Conservation (phyloP, 1,140 invertebrate genomes). For the Caenorhabditis remanei region DNA sequence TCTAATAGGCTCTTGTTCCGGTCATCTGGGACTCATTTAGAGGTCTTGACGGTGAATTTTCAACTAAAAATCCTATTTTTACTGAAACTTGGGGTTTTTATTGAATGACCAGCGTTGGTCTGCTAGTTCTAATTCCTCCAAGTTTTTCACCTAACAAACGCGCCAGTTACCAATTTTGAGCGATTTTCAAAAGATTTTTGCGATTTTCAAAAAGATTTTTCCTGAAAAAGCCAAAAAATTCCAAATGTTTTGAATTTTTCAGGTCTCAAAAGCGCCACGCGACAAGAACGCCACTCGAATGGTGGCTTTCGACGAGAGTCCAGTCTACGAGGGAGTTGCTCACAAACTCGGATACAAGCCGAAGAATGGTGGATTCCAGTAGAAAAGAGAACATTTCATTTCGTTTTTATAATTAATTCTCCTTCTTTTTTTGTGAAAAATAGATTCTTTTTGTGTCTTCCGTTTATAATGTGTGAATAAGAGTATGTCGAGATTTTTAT, state of each 20-base stretch:
- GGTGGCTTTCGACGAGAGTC: slow-evolving; percentile 64
- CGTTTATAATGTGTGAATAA: slow-evolving; percentile 19
- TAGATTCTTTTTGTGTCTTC: background rate
- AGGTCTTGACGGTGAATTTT: no score
- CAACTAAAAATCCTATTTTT: no score
- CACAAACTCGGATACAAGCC: slow-evolving; percentile 67
- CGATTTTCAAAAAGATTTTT: background rate
- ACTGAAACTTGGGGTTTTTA: no score
- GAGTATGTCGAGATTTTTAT: background rate
- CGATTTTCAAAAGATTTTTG: background rate
- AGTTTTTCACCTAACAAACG: no score
- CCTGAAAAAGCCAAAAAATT: background rate
- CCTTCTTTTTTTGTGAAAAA: background rate
- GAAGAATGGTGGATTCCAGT: slow-evolving; percentile 67
- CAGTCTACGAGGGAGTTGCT: slow-evolving; percentile 68
- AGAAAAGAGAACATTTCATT: background rate
- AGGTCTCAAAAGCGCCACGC: slow-evolving; percentile 50
- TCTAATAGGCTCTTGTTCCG: no score
- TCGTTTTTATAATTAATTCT: background rate
- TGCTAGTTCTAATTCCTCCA: no score
- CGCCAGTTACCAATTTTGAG: no score
- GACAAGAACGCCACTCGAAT: slow-evolving; percentile 46
- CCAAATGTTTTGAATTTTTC: background rate
- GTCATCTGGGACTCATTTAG: no score
- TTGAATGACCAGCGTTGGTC: no score